Evolutionary conservation across 2,113 vertebrate species (phyloP).

Genomic region (Scomber japonicus): DNA sequence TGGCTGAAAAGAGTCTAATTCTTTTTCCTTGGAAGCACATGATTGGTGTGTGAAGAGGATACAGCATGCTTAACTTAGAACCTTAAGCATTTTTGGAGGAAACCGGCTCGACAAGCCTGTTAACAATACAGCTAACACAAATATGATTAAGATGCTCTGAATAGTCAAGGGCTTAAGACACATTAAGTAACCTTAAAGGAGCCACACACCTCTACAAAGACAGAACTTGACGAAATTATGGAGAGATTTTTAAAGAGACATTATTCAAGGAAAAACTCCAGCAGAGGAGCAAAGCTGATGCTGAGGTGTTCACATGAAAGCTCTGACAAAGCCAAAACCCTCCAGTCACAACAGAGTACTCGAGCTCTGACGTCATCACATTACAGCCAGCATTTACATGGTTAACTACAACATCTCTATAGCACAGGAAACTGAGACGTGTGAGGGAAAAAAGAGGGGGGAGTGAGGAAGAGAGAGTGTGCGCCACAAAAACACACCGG

Average conservation of each 20-base stretch:
- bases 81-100: constrained; percentile 1
- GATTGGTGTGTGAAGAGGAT: background rate
- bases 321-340: constrained; percentile 14
- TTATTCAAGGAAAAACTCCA: background rate
- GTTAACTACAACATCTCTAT: constrained; percentile 78
- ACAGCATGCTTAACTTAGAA: background rate
- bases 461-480: constrained; percentile 24
- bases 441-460: constrained; percentile 34
- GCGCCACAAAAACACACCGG: constrained; percentile 33
- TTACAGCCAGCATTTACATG: constrained; percentile 70
- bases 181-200: background rate
- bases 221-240: background rate
- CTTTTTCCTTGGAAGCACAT: background rate
- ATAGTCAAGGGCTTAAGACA: background rate
- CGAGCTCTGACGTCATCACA: constrained; percentile 30
- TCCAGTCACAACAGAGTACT: background rate
- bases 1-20: background rate
- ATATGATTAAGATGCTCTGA: background rate
- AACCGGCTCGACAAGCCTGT: constrained; percentile 13
- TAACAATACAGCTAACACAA: constrained; percentile 1
- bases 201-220: background rate
- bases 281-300: background rate
- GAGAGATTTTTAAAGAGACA: background rate
- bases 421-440: constrained; percentile 73
- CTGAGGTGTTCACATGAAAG: background rate